These are phyloP conservation scores for Zalophus californianus DNA, from an alignment of 2,797 vertebrate species.

Conservation along the genomic window DNA sequence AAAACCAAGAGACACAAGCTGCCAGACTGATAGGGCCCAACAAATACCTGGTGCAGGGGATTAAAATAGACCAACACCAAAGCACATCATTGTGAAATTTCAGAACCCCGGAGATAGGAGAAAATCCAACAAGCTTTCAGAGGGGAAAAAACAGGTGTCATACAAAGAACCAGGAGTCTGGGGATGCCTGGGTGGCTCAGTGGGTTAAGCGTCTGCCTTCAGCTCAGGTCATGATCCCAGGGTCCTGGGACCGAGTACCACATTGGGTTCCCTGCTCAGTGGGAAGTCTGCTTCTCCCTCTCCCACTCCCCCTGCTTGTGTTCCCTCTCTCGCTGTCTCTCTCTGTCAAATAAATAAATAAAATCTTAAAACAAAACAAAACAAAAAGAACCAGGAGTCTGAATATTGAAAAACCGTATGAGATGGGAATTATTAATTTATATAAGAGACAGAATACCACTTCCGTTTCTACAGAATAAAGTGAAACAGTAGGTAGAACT, in stretches of 20 bases:
- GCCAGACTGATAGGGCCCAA: no score
- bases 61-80: background rate
- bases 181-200: no score
- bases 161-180: background rate
- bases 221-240: no score
- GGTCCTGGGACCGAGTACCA: no score
- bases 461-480: background rate
- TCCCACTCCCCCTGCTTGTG: no score
- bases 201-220: no score
- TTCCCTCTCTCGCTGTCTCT: no score
- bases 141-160: background rate
- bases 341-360: no score
- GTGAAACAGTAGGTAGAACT: background rate
- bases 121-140: background rate
- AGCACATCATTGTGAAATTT: background rate
- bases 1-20: background rate
- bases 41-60: no score
- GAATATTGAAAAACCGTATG: background rate
- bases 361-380: no score
- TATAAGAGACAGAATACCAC: background rate
- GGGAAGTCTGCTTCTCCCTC: no score
- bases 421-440: background rate
- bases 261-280: no score
- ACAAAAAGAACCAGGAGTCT: background rate
- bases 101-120: background rate